Conservation (phyloP, 2,888 invertebrate genomes). For the Mythimna albipuncta region DNA sequence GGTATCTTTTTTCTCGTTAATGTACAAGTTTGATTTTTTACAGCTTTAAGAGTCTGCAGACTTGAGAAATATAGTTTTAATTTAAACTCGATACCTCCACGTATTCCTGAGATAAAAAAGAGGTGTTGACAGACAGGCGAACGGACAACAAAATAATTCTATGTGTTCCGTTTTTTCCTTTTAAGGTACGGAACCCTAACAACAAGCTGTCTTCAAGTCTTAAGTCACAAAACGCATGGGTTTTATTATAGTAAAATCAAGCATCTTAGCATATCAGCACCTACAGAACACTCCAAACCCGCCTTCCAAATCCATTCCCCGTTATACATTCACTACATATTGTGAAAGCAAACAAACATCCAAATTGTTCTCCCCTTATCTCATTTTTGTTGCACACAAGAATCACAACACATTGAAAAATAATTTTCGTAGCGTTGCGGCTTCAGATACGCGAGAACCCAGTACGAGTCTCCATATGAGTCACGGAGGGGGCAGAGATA, state of each 20-base stretch:
- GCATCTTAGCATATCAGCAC: slow-evolving; percentile 14
- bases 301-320: slow-evolving; percentile 26
- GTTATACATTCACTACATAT: slow-evolving; percentile 38
- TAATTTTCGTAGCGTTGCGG: slow-evolving; percentile 68
- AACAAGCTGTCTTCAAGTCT: too few species aligned
- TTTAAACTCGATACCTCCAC: too few species aligned
- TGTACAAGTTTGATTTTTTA: too few species aligned
- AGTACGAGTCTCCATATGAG: slow-evolving; percentile 81
- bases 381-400: slow-evolving; percentile 64
- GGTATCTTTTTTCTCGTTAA: too few species aligned
- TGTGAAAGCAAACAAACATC: slow-evolving; percentile 58
- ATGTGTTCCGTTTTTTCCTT: too few species aligned
- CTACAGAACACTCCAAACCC: neutral
- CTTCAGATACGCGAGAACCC: slow-evolving; percentile 57
- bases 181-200: too few species aligned
- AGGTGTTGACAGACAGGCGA: too few species aligned
- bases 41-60: too few species aligned
- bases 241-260: neutral
- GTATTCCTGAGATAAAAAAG: too few species aligned
- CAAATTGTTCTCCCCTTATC: slow-evolving; percentile 65
- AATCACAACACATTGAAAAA: slow-evolving; percentile 71
- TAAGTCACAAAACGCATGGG: neutral
- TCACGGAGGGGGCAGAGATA: slow-evolving; percentile 64
- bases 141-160: too few species aligned
- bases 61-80: too few species aligned